Evolutionary conservation across 2,888 invertebrate species (phyloP), one percentile per base, ranked within the genome.

Genomic region (Uropetala carovei): DNA sequence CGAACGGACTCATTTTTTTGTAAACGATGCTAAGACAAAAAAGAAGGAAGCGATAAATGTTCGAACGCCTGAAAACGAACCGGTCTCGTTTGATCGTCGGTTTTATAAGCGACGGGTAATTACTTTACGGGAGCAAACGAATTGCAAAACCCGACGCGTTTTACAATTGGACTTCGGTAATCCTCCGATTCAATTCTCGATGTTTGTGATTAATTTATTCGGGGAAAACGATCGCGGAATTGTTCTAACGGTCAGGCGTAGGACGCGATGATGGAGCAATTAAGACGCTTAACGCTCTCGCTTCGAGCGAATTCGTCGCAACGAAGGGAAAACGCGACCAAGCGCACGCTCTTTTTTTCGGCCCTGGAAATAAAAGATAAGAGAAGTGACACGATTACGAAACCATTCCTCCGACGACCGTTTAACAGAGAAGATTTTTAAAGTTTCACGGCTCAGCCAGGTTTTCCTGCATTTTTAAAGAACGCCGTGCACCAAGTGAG

Each of bases 161-260:
- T 75, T 75, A 75, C 75, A 75, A 75, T 75, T 75, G 75, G 75
- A 13, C 27, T 13, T 8, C 75, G 22, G 27, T 75, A 75, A 75
- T 75, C 75, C 75, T 10, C 75, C 7, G 27, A 27, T 75, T 75
- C 75, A 75, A 75, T 75, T 75, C 27, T 75, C 75, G 75, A 22
- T 75, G 75, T 75, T 75, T 75, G 75, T 11, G 22, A 75, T 75
- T 75, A 75, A 75, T 75, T 75, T 75, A 75, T 75, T 75, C 75
- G 22, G 75, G 11, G 75, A 75, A 75, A 75, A 68, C 68, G 68
- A 22, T 22, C 68, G 8, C 68, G 68, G 68, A 68, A 68, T 68
- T 22, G 68, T 68, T 22, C 68, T 68, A 14, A 68, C 68, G 68
- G 68, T 68, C 22, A 5, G 75, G 75, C 75, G 13, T 75, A 22